These are phyloP conservation scores for Clavelina lepadiformis DNA, from an alignment of 23 tunicate genomes.

Conservation along the genomic window DNA sequence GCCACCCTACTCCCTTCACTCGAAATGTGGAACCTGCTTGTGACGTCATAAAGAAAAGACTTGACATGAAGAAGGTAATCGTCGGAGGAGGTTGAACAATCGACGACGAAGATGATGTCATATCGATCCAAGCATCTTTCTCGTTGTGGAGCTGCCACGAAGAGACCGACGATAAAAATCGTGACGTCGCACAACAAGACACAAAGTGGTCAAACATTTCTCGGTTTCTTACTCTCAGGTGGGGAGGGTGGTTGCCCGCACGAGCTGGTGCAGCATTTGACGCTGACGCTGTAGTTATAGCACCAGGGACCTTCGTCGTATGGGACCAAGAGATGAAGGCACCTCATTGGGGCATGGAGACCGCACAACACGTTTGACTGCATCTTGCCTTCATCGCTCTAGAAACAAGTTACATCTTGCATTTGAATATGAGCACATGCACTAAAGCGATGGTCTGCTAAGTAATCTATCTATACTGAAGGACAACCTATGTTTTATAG, in stretches of 20 bases:
- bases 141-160: neutral
- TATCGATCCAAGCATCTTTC: neutral
- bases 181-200: neutral
- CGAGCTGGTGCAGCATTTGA: slow-evolving; percentile 17
- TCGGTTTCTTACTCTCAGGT: neutral
- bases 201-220: neutral
- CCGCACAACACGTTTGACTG: slow-evolving; percentile 18
- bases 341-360: neutral
- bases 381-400: slow-evolving; percentile 24
- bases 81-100: neutral
- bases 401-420: neutral
- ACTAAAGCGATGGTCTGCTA: neutral
- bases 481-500: neutral
- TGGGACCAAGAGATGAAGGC: slow-evolving; percentile 21
- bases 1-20: neutral
- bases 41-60: neutral
- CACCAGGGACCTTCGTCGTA: slow-evolving; percentile 21
- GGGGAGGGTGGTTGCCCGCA: slow-evolving; percentile 11
- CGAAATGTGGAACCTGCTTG: neutral
- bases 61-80: neutral
- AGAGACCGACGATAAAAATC: neutral
- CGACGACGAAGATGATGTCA: slow-evolving; percentile 1
- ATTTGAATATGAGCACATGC: neutral
- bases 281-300: slow-evolving; percentile 42
- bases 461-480: neutral